Percentiles rank a stretch among this genome's conserved stretches.
phyloP scores from a whole-genome alignment of 2,797 vertebrate species.

The Malacoraja senta region DNA sequence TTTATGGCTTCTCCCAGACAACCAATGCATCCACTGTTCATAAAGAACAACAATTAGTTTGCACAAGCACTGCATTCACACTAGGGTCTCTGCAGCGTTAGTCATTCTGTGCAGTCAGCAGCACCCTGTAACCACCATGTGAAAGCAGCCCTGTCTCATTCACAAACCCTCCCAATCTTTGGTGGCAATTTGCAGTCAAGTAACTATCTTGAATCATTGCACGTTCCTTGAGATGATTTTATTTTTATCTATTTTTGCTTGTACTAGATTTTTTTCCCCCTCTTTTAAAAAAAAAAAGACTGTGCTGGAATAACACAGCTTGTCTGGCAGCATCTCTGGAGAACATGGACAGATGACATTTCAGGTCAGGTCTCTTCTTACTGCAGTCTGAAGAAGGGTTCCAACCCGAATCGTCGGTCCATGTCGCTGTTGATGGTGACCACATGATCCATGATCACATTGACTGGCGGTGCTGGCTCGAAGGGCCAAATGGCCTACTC shows the following conservation, averaged over 20 bases:
- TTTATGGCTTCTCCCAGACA: not conserved
- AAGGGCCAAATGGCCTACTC: no score
- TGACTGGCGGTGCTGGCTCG: no score
- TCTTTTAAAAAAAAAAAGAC: no score
- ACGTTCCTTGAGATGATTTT: not conserved
- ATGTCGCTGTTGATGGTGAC: no score
- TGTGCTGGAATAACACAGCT: no score
- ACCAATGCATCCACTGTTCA: not conserved
- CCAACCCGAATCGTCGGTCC: no score
- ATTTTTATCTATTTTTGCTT: not conserved
- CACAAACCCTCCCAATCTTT: not conserved
- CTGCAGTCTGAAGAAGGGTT: no score
- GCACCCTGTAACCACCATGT: constrained; percentile 12
- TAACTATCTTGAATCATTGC: constrained; percentile 6
- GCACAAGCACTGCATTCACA: constrained; percentile 17
- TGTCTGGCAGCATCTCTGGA: no score
- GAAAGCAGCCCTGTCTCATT: constrained; percentile 24
- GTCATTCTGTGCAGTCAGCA: not conserved
- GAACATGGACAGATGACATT: no score
- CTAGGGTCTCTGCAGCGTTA: not conserved
- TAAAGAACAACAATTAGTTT: constrained; percentile 17
- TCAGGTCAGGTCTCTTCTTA: no score
- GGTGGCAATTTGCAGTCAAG: not conserved
- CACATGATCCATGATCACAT: no score
- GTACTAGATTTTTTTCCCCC: not conserved